phyloP scores from a whole-genome alignment of 2,888 invertebrate species.

The Tillus elongatus region DNA sequence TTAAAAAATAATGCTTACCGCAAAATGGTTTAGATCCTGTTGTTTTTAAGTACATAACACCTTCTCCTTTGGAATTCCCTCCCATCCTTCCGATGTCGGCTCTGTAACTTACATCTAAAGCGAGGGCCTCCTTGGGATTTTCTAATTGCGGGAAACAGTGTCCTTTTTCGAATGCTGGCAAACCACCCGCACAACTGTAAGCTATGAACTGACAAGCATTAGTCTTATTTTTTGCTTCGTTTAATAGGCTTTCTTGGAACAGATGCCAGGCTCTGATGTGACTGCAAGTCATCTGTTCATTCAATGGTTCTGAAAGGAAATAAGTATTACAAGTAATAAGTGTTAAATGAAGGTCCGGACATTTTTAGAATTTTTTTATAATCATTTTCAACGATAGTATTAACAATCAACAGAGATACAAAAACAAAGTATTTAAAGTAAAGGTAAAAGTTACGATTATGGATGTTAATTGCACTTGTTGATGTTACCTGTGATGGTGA shows the following conservation, averaged over 20 bases:
- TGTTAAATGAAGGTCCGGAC: not conserved
- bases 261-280: constrained; percentile 49
- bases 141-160: constrained; percentile 45
- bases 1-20: constrained; percentile 40
- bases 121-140: constrained; percentile 29
- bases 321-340: not conserved
- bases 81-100: constrained; percentile 36
- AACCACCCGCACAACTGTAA: constrained; percentile 47
- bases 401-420: too few relatives aligned
- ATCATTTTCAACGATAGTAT: too few relatives aligned
- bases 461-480: too few relatives aligned
- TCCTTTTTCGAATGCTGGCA: constrained; percentile 44
- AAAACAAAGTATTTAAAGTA: too few relatives aligned
- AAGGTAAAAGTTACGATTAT: too few relatives aligned
- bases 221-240: constrained; percentile 28
- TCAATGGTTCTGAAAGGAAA: constrained; percentile 8
- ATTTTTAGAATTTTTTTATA: not conserved
- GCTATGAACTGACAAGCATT: constrained; percentile 45
- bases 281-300: constrained; percentile 47
- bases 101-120: constrained; percentile 28
- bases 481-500: too few relatives aligned
- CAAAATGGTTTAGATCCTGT: constrained; percentile 45
- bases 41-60: constrained; percentile 49
- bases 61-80: constrained; percentile 40
- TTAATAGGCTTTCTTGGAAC: constrained; percentile 45